Percentiles rank a stretch among this genome's conserved stretches.
Conservation (phyloP, 2,797 vertebrate species). For the Danio jaintianensis region DNA sequence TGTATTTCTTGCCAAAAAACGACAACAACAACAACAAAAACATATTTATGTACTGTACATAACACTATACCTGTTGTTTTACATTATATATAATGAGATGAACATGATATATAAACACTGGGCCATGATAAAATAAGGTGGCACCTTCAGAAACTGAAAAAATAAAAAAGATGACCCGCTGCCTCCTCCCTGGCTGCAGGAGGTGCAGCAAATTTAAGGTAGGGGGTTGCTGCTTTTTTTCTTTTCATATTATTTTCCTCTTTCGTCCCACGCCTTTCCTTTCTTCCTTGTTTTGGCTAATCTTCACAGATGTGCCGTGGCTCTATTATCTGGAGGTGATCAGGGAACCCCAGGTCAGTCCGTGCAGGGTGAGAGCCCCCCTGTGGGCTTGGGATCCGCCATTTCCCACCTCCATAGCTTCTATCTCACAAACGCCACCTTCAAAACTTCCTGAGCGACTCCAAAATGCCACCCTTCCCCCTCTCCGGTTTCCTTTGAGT, state of each 20-base stretch:
- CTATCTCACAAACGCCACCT: conserved; percentile 62
- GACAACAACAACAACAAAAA: no score
- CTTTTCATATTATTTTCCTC: conserved; percentile 52
- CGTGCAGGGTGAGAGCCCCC: conserved; percentile 57
- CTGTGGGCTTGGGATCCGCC: conserved; percentile 60
- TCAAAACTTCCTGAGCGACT: conserved; percentile 69
- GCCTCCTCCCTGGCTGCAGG: neutral
- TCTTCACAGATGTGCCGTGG: conserved; percentile 64
- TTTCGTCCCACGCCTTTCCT: conserved; percentile 53
- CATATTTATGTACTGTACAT: no score
- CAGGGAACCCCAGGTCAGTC: conserved; percentile 20
- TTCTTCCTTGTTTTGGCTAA: conserved; percentile 67
- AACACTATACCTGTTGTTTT: neutral
- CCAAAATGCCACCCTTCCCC: conserved; percentile 61
- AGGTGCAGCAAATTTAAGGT: conserved; percentile 26
- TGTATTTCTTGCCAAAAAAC: no score
- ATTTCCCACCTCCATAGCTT: neutral
- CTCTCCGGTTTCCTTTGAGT: conserved; percentile 75
- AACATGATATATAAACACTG: neutral
- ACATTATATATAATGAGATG: neutral
- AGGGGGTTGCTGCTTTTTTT: no score
- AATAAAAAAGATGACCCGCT: neutral
- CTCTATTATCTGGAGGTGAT: conserved; percentile 34
- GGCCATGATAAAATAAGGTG: conserved; percentile 67
- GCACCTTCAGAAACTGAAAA: conserved; percentile 67